Evolutionary conservation across 1,140 invertebrate genomes (phyloP).

Genomic region (Drosophila trapezifrons): DNA sequence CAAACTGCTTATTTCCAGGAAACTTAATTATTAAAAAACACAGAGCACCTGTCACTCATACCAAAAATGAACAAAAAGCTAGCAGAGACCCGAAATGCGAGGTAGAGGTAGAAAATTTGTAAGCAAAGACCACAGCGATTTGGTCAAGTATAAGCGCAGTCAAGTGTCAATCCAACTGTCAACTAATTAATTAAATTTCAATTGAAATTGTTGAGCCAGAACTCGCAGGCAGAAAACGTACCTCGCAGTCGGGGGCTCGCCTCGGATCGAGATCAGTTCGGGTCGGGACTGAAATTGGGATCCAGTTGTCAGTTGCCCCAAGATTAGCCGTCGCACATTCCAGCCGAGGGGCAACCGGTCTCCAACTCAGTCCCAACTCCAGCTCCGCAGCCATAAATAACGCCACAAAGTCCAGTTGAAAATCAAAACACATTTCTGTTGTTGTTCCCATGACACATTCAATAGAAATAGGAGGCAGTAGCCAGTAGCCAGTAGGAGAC

Average conservation of each 20-base stretch:
- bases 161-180: constrained; percentile 78
- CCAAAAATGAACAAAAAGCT: constrained; percentile 1
- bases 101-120: constrained; percentile 1
- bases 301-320: constrained; percentile 80
- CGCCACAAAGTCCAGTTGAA: constrained; percentile 70
- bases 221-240: constrained; percentile 46
- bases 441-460: constrained; percentile 71
- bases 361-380: constrained; percentile 19
- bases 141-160: constrained; percentile 59
- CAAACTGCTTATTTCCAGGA: constrained; percentile 56
- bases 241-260: constrained; percentile 68
- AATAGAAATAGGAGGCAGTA: constrained; percentile 75
- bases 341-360: constrained; percentile 56
- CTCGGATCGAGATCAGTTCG: constrained; percentile 27
- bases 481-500: constrained; percentile 41
- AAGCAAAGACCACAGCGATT: constrained; percentile 22
- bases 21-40: constrained; percentile 40
- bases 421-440: constrained; percentile 74
- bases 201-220: constrained; percentile 76
- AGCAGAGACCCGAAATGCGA: constrained; percentile 8
- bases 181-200: constrained; percentile 83
- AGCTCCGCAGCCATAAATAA: constrained; percentile 52
- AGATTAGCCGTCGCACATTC: constrained; percentile 83
- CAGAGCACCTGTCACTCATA: constrained; percentile 61
- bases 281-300: constrained; percentile 38